These are phyloP conservation scores for Ellobius talpinus DNA, from an alignment of 2,113 vertebrate species.

Conservation along the genomic window DNA sequence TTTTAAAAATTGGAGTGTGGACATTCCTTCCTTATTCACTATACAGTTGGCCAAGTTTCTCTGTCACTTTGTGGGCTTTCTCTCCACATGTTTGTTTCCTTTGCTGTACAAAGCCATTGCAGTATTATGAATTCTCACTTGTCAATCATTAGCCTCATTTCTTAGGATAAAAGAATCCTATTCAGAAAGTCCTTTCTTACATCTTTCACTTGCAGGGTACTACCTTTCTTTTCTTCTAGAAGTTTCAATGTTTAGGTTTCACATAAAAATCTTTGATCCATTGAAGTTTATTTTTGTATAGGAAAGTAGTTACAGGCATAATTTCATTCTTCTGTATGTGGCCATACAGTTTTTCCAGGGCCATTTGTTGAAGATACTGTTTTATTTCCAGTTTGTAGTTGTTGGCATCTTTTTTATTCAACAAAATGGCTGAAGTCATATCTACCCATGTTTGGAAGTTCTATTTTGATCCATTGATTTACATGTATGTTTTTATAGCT, in stretches of 20 bases:
- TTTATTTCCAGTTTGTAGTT: neutral
- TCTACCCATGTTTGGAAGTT: neutral
- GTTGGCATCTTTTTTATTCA: neutral
- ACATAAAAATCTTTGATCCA: neutral
- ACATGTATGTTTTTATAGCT: neutral
- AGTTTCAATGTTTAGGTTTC: neutral
- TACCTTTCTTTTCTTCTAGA: neutral
- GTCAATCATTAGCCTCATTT: neutral
- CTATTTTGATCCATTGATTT: neutral
- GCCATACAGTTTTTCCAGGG: neutral
- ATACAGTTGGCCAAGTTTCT: neutral
- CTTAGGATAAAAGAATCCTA: neutral
- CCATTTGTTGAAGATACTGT: neutral
- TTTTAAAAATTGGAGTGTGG: neutral
- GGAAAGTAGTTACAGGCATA: too few relatives aligned
- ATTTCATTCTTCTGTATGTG: neutral
- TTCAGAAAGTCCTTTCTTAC: neutral
- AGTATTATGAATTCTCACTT: neutral
- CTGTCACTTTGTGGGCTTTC: neutral
- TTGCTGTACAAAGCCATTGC: neutral
- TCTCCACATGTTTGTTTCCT: neutral
- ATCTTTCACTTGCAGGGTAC: neutral
- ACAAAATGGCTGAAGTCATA: neutral
- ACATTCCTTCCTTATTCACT: neutral
- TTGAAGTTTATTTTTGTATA: neutral